Conservation (phyloP, 92 coral and sea anemone genomes). For the Chrysogorgia sp. region DNA sequence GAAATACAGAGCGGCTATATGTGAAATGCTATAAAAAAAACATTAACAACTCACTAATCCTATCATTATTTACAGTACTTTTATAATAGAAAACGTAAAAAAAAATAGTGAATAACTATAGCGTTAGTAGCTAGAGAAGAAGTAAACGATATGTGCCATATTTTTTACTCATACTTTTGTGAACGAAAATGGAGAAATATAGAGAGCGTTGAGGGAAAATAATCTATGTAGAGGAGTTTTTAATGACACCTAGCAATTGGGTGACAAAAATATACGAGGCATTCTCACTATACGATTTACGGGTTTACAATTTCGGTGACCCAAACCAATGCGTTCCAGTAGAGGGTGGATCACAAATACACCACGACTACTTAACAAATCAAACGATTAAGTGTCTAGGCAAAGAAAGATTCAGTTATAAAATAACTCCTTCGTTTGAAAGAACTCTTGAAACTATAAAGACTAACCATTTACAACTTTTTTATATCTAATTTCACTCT, state of each 20-base stretch:
- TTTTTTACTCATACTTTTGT: slow-evolving; percentile 45
- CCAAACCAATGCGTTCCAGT: slow-evolving; percentile 56
- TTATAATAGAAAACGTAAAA: too few species aligned
- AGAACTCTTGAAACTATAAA: too few species aligned
- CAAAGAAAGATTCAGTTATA: too few species aligned
- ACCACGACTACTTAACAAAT: slow-evolving; percentile 34
- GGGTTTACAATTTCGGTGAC: slow-evolving; percentile 43
- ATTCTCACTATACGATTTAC: neutral
- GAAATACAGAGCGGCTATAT: slow-evolving; percentile 15
- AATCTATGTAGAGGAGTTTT: slow-evolving; percentile 41
- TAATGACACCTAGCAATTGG: slow-evolving; percentile 46
- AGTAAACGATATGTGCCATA: slow-evolving; percentile 30
- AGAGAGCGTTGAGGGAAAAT: slow-evolving; percentile 27
- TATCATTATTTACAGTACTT: too few species aligned
- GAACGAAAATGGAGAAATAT: slow-evolving; percentile 8
- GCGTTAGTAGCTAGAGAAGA: too few species aligned
- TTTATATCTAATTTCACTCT: too few species aligned
- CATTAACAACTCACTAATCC: too few species aligned
- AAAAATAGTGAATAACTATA: too few species aligned
- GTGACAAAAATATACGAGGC: slow-evolving; percentile 44
- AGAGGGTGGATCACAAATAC: slow-evolving; percentile 25
- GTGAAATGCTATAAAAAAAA: too few species aligned
- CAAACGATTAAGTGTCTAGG: too few species aligned
- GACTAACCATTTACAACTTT: too few species aligned
- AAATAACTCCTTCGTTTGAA: too few species aligned